Evolutionary conservation across 2,113 vertebrate species (phyloP).

Genomic region (Loxodonta africana): DNA sequence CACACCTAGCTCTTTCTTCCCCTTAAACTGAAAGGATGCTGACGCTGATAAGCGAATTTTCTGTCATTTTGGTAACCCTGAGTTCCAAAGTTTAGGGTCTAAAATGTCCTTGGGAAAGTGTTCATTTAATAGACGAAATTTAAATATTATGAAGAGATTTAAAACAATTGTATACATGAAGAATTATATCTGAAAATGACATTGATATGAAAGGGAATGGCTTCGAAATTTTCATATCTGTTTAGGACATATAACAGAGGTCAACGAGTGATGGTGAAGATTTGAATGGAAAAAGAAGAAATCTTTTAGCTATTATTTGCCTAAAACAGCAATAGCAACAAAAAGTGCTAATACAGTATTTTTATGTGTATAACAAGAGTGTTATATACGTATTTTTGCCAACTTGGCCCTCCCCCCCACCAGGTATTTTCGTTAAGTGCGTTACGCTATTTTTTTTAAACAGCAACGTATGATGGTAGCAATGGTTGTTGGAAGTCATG

Average conservation of each 20-base stretch:
- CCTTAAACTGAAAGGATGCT: neutral
- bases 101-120: neutral
- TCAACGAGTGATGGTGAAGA: neutral
- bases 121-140: neutral
- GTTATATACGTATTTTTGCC: neutral
- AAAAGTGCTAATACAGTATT: neutral
- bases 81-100: neutral
- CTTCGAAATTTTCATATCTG: neutral
- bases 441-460: too few relatives aligned
- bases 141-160: neutral
- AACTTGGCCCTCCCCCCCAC: too few relatives aligned
- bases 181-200: neutral
- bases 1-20: neutral
- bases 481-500: neutral
- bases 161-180: neutral
- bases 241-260: neutral
- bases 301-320: neutral
- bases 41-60: rapidly evolving
- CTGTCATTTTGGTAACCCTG: neutral
- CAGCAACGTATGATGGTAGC: too few relatives aligned
- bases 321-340: neutral
- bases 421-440: neutral
- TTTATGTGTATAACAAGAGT: neutral
- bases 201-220: neutral
- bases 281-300: neutral